Conservation (phyloP, 2,888 invertebrate species). For the Tuta absoluta region DNA sequence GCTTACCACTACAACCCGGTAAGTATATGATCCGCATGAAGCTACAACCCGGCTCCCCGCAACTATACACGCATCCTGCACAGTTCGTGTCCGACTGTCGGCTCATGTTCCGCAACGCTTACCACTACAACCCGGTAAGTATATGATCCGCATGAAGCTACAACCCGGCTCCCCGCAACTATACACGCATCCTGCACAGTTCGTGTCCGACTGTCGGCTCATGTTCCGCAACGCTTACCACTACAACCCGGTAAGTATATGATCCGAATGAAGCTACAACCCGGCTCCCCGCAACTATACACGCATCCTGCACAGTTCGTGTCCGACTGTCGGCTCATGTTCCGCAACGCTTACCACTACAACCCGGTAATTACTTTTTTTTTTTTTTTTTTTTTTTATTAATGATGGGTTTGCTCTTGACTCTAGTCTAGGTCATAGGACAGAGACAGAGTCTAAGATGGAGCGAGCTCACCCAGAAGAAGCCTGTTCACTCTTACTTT, state of each 20-base stretch:
- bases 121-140: conserved; percentile 74
- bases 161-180: too few species aligned
- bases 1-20: background rate
- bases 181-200: conserved; percentile 64
- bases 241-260: conserved; percentile 62
- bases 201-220: conserved; percentile 90
- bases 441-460: too few species aligned
- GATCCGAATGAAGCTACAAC: too few species aligned
- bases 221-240: conserved; percentile 94
- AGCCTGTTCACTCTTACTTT: too few species aligned
- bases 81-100: conserved; percentile 91
- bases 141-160: too few species aligned
- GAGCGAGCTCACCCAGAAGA: too few species aligned
- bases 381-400: too few species aligned
- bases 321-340: conserved; percentile 27
- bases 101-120: conserved; percentile 93
- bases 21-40: too few species aligned
- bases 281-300: background rate
- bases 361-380: too few species aligned
- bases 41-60: too few species aligned
- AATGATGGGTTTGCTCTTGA: too few species aligned
- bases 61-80: conserved; percentile 21
- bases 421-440: too few species aligned
- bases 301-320: conserved; percentile 22
- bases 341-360: background rate